Conservation (phyloP, 2,888 invertebrate genomes). For the Eupithecia subumbrata region DNA sequence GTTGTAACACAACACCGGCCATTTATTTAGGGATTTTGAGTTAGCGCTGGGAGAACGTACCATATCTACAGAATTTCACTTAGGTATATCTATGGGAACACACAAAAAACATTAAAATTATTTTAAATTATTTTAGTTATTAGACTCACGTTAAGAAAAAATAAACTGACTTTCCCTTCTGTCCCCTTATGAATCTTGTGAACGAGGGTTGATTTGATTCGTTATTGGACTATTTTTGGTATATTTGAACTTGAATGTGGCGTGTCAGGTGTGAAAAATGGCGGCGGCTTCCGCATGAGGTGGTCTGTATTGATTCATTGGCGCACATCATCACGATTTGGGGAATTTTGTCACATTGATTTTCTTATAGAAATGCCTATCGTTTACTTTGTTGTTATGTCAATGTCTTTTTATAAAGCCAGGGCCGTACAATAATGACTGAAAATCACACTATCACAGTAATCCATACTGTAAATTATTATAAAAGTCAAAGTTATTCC, state of each 20-base stretch:
- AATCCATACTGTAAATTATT: no score
- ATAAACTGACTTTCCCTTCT: slow-evolving; percentile 9
- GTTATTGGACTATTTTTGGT: slow-evolving; percentile 47
- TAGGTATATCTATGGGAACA: no score
- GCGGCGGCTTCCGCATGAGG: slow-evolving; percentile 56
- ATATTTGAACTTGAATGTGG: slow-evolving; percentile 55
- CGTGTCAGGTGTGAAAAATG: slow-evolving; percentile 69
- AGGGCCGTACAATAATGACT: no score
- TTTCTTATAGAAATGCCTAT: background rate
- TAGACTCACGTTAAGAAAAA: background rate
- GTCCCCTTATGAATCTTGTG: slow-evolving; percentile 12
- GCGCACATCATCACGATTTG: slow-evolving; percentile 40
- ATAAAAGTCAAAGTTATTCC: no score
- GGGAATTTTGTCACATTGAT: background rate
- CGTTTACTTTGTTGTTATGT: background rate
- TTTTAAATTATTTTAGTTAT: no score
- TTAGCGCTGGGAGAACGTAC: no score
- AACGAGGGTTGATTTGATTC: slow-evolving; percentile 34
- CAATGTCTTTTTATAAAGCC: background rate
- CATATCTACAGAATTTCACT: no score
- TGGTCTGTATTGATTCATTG: slow-evolving; percentile 46
- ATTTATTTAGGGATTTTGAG: no score
- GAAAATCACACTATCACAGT: no score
- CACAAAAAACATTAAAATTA: no score
- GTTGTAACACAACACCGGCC: no score